phyloP scores from a whole-genome alignment of 2,113 vertebrate species.

The Oryzias curvinotus region DNA sequence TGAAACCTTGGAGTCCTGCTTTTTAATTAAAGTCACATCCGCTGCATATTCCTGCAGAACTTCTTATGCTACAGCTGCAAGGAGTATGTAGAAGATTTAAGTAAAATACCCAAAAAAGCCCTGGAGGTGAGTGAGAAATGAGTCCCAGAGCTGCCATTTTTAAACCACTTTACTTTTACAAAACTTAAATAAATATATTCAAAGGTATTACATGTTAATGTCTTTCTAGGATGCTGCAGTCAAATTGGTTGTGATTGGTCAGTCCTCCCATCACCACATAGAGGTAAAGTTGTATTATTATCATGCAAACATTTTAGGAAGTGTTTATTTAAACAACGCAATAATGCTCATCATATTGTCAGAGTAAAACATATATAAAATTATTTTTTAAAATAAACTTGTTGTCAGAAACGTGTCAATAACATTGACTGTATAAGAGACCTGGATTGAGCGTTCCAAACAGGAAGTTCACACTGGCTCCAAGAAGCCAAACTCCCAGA shows the following conservation, averaged over 20 bases:
- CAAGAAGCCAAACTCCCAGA: too few species aligned
- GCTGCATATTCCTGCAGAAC: slow-evolving; percentile 76
- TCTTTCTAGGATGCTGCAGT: slow-evolving; percentile 82
- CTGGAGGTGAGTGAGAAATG: slow-evolving; percentile 79
- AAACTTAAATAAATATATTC: not conserved
- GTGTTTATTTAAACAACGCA: too few species aligned
- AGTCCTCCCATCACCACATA: slow-evolving; percentile 87
- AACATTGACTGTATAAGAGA: too few species aligned
- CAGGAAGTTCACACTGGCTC: too few species aligned
- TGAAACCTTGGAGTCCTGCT: too few species aligned
- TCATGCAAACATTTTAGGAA: not conserved
- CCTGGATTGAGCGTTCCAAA: too few species aligned
- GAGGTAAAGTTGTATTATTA: slow-evolving; percentile 73
- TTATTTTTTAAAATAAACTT: too few species aligned
- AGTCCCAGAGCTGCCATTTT: too few species aligned
- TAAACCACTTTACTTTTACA: not conserved
- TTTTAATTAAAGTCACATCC: not conserved
- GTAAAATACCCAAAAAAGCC: slow-evolving; percentile 81
- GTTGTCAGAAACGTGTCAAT: too few species aligned
- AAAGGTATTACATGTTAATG: not conserved
- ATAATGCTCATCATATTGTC: too few species aligned
- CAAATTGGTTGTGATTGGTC: slow-evolving; percentile 90
- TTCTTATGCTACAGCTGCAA: slow-evolving; percentile 93
- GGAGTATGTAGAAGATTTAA: slow-evolving; percentile 93
- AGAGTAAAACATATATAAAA: too few species aligned